Percentiles rank a stretch among this genome's conserved stretches.
Conservation (phyloP, 2,888 invertebrate genomes). For the Agonopterix alstromeriana region DNA sequence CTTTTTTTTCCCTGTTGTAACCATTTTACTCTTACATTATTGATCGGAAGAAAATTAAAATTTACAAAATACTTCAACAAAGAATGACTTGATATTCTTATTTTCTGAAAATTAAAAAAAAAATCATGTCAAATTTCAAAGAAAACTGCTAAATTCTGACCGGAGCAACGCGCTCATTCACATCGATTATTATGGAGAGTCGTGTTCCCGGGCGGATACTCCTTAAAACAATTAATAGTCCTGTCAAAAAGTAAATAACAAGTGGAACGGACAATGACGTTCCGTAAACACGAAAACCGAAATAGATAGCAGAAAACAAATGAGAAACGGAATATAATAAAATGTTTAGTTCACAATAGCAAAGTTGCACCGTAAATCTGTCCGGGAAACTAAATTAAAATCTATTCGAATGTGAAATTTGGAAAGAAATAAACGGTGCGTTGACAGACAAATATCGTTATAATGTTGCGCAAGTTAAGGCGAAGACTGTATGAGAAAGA, state of each 20-base stretch:
- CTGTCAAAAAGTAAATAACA: slow-evolving; percentile 1
- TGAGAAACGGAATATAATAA: slow-evolving; percentile 40
- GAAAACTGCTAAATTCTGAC: too few relatives aligned
- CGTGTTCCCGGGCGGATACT: too few relatives aligned
- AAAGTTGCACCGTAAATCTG: slow-evolving; percentile 46
- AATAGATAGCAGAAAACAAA: slow-evolving; percentile 31
- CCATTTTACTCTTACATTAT: too few relatives aligned
- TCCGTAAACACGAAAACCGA: slow-evolving; percentile 6
- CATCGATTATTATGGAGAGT: too few relatives aligned
- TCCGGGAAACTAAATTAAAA: slow-evolving; percentile 45
- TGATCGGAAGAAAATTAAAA: too few relatives aligned
- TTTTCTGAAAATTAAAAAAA: too few relatives aligned
- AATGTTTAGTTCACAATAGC: slow-evolving; percentile 55
- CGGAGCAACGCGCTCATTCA: too few relatives aligned
- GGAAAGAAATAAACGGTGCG: slow-evolving; percentile 37
- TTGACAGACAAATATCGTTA: slow-evolving; percentile 42
- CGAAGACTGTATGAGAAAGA: slow-evolving; percentile 1
- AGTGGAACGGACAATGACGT: background rate
- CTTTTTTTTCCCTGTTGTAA: too few relatives aligned
- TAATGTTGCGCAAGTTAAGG: slow-evolving; percentile 36
- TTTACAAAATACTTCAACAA: too few relatives aligned
- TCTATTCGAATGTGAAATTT: slow-evolving; percentile 39
- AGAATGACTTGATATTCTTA: too few relatives aligned
- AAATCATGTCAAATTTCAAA: too few relatives aligned
- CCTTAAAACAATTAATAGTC: slow-evolving; percentile 5